Base-by-base conservation (phyloP, 2,888 invertebrate genomes). In the Orchestes rusci region DNA sequence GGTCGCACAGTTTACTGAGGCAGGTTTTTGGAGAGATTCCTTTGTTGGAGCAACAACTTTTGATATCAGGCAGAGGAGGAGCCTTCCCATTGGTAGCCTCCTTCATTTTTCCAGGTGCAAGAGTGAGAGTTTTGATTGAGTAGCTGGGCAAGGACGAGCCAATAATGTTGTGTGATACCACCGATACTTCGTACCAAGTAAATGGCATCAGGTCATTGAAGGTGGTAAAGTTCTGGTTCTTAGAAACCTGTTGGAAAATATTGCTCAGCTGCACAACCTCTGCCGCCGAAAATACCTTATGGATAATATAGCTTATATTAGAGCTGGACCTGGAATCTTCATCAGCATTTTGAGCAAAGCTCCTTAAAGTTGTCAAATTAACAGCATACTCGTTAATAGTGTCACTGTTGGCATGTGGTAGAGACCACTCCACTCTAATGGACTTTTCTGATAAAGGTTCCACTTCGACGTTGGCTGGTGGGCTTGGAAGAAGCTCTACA, bases 121-220 rank as follows among this genome's bases (percentile, higher is more conserved):
- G 69, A 1, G 88, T 87, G 4, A 88, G 66, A 0, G 82, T 78
- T 64, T 89, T 77, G 17, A 88, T 69, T 10, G 77, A 51, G 56
- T 82, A 79, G 41, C 83, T 84, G 1, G 88, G 85, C 53, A 89
- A 68, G 68, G 87, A 88, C 1, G 80, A 74, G 0, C 89, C 89
- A 60, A 82, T 82, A 13, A 75, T 73, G 62, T 88, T 89, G 40
- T 73, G 74, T 0, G 87, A 82, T 0, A 77, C 79, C 7, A 89
- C 80, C 0, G 79, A 75, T 4, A 88, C 73, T 59, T 88, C 85
- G 63, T 89, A 89, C 88, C 88, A 88, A 1, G 86, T 87, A 59
- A 84, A 82, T 0, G 88, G 84, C 8, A 73, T 71, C 23, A 89
- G 69, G 59, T 81, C 75, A 54, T 75, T 76, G 2, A 87, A 60